A percentile compares a stretch with the other conserved stretches of the same genome.
Evolutionary conservation across 37 sponge, comb jelly and placozoan genomes (phyloP).

Genomic region (Tethya wilhelma): DNA sequence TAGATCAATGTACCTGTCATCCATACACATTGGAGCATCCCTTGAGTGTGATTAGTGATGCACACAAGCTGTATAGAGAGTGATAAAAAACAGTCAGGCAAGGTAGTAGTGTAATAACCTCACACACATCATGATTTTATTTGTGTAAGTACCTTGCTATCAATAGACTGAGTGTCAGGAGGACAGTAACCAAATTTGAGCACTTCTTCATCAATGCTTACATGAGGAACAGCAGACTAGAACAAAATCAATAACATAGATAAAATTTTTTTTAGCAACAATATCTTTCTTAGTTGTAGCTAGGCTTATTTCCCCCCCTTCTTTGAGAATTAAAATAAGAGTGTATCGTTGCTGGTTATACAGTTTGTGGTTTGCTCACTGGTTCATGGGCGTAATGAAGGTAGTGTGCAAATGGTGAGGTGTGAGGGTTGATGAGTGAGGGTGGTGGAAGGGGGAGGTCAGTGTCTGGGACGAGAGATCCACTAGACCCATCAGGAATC

Average conservation of each 20-base stretch:
- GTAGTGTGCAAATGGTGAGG: constrained; percentile 18
- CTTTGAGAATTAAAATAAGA: no score
- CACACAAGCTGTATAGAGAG: constrained; percentile 42
- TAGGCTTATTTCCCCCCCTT: no score
- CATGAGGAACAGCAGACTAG: constrained; percentile 54
- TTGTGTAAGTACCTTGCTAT: constrained; percentile 48
- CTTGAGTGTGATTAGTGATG: constrained; percentile 78
- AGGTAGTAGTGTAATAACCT: no score
- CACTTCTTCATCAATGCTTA: constrained; percentile 52
- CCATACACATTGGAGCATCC: constrained; percentile 69
- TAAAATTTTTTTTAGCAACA: neutral
- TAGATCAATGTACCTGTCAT: constrained; percentile 39
- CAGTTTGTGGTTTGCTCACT: neutral
- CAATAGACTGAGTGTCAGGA: constrained; percentile 27
- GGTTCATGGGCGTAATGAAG: constrained; percentile 28
- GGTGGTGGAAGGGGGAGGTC: neutral
- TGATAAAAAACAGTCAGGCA: neutral
- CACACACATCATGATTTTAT: constrained; percentile 11
- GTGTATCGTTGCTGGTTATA: neutral
- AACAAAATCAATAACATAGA: neutral
- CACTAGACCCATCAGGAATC: neutral
- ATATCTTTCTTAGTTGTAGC: no score
- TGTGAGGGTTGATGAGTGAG: neutral
- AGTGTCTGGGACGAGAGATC: constrained; percentile 6
- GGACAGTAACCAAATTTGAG: constrained; percentile 65